Base-by-base conservation (phyloP, 1,140 invertebrate species). In the Colletes gigas region DNA sequence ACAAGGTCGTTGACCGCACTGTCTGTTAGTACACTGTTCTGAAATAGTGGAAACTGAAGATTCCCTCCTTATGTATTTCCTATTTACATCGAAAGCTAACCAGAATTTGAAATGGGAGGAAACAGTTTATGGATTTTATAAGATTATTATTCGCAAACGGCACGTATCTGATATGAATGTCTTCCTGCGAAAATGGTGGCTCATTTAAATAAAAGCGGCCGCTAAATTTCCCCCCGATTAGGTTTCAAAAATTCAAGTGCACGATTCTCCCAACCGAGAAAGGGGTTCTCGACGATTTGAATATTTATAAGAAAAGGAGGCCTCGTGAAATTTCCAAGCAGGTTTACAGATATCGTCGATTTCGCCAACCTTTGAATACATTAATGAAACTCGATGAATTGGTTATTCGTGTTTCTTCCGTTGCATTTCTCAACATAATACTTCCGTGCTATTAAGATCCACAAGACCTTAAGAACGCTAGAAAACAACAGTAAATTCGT, bases 251-350 rank as follows among this genome's bases (percentile, higher is more conserved):
- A 90, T 89, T 88, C 88, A 74, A 67, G 65, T 82, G 82, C 87
- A 86, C 87, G 88, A 85, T 66, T 82, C 75, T 76, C 66, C 62
- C 65, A 52, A 73, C 47, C 72, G 55, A 44, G 71, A 57, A 86
- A 83, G 81, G 86, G 84, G 63, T 86, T 82, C 65, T 52, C 14
- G 54, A 60, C 83, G 62, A 86, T 84, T 86, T 89, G 85, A 90
- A 90, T 90, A 90, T 90, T 90, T 90, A 90, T 89, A 85, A 89
- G 83, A 81, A 68, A 77, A 77, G 78, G 60, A 82, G 83, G 77
- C 74, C 71, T 73, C 74, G 74, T 78, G 52, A 88, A 88, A 85
- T 88, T 84, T 75, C 39, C 71, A 86, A 84, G 82, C 72, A 84
- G 85, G 74, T 84, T 87, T 55, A 68, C 71, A 65, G 82, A 84